Evolutionary conservation across 2,888 invertebrate species (phyloP), one percentile per base, ranked within the genome.

Genomic region (Euplagia quadripunctaria): DNA sequence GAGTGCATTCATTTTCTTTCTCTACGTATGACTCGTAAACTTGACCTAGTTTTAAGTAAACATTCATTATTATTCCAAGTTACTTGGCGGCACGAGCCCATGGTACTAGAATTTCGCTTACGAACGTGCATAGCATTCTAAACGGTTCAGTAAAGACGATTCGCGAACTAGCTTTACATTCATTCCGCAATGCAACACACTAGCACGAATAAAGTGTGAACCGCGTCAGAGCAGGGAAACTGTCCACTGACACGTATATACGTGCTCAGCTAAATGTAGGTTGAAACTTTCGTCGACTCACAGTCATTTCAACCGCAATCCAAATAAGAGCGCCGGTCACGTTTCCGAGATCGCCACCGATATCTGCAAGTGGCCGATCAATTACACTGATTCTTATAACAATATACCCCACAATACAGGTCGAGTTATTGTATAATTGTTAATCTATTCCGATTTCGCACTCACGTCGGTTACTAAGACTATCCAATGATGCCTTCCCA

Each of bases 241-340:
- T 85, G 89, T 87, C 87, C 87, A 88, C 82, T 90, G 88, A 91
- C 91, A 92, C 90, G 43, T 46, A 31, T 14, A 91, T 91, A 92
- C 92, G 91, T 91, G 91, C 91, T 88, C 88, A 86, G 87, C 87
- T 85, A 85, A 80, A 94, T 93, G 93, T 94, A 91, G 94, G 94
- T 90, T 92, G 90, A 86, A 89, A 94, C 94, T 95, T 94, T 95
- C 94, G 91, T 94, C 91, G 88, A 90, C 87, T 88, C 88, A 86
- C 86, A 89, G 89, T 87, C 87, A 89, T 90, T 90, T 87, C 87
- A 91, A 94, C 94, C 93, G 92, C 94, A 94, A 89, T 88, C 84
- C 91, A 94, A 94, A 93, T 91, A 94, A 93, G 91, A 93, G 85
- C 91, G 84, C 84, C 86, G 90, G 91, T 93, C 94, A 93, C 92